phyloP scores from a whole-genome alignment of 2,797 vertebrate species.

The Tauraco hartlaubi region DNA sequence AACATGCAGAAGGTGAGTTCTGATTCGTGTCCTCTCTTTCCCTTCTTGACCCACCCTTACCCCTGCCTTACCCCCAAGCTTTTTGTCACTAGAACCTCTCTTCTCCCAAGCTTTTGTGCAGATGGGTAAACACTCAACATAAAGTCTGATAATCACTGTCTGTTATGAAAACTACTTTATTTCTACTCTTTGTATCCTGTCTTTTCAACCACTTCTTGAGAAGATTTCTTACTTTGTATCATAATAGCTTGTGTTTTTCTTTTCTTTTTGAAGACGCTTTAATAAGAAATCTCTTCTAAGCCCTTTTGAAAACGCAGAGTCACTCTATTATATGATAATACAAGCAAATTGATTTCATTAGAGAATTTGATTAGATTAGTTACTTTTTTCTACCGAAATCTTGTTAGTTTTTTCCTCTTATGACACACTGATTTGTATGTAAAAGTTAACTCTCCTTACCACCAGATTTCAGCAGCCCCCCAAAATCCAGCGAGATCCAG shows the following conservation, averaged over 20 bases:
- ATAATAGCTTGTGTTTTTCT: neutral
- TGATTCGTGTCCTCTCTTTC: neutral
- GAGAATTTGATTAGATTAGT: neutral
- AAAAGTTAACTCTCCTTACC: neutral
- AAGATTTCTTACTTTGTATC: neutral
- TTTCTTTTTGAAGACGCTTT: neutral
- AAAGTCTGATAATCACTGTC: neutral
- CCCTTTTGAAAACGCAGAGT: neutral
- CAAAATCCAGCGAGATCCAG: neutral
- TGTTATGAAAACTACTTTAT: neutral
- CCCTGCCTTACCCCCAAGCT: neutral
- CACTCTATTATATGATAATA: neutral
- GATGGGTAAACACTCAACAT: neutral
- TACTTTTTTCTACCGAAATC: neutral
- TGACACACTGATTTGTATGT: neutral
- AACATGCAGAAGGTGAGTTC: constrained; percentile 88
- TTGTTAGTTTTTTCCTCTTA: neutral
- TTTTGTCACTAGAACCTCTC: neutral
- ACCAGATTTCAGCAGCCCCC: neutral
- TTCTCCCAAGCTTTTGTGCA: neutral
- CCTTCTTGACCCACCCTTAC: neutral
- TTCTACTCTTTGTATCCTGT: neutral
- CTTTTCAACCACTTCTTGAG: neutral
- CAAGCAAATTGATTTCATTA: neutral
- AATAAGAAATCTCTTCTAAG: neutral